phyloP scores from a whole-genome alignment of 1,140 invertebrate species.

The Schlechtendalia chinensis region DNA sequence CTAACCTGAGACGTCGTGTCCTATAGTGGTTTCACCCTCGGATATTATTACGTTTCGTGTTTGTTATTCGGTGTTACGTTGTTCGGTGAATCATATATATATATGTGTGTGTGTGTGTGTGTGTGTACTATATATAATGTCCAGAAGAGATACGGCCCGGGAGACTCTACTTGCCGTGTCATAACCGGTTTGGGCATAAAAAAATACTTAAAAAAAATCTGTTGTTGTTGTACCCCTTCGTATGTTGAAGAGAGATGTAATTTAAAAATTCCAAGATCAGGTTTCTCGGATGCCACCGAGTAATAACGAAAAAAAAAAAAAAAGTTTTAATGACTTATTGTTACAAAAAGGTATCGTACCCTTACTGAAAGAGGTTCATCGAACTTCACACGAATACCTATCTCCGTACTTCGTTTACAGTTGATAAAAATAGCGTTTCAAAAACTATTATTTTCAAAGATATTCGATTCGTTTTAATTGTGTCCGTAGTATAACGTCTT shows the following conservation, averaged over 20 bases:
- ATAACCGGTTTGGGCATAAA: constrained; percentile 44
- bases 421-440: no score
- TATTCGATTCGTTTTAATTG: no score
- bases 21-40: constrained; percentile 27
- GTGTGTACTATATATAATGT: neutral
- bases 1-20: constrained; percentile 18
- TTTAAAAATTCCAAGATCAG: constrained; percentile 50
- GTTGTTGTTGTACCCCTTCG: neutral
- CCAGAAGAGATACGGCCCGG: neutral
- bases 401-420: neutral
- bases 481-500: no score
- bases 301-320: constrained; percentile 38
- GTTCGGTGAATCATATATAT: constrained; percentile 17
- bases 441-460: no score
- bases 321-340: constrained; percentile 37
- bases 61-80: neutral
- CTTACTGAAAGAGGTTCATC: constrained; percentile 34
- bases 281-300: constrained; percentile 12
- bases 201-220: constrained; percentile 29
- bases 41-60: neutral
- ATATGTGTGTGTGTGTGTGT: no score
- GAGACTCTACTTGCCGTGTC: no score
- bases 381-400: neutral
- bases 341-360: constrained; percentile 29
- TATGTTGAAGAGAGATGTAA: constrained; percentile 12